A percentile compares a stretch with the other conserved stretches of the same genome.
Conservation (phyloP, 2,888 invertebrate genomes). For the Brachynemurus nebulosus region DNA sequence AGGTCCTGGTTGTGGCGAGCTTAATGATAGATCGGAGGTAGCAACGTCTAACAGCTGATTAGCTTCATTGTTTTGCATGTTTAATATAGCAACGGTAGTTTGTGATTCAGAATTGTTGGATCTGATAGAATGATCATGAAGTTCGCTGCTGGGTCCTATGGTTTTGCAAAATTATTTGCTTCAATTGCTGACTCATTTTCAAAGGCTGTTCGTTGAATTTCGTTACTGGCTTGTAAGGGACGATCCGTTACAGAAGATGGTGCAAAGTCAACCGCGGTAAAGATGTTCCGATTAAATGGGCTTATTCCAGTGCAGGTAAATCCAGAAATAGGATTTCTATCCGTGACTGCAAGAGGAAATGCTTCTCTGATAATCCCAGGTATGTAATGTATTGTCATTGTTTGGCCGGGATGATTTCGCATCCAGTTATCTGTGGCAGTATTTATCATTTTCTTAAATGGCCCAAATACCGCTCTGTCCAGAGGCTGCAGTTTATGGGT, state of each 20-base stretch:
- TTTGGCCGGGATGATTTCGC: slow-evolving; percentile 16
- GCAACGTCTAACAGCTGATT: slow-evolving; percentile 1
- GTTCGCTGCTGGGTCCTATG: not conserved
- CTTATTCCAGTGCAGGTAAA: slow-evolving; percentile 17
- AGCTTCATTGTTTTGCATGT: not conserved
- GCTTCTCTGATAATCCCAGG: slow-evolving; percentile 17
- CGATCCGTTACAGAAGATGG: slow-evolving; percentile 12
- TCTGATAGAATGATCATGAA: no score
- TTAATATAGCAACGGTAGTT: not conserved
- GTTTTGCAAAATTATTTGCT: no score
- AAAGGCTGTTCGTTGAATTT: slow-evolving; percentile 2
- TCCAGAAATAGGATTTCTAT: slow-evolving; percentile 14
- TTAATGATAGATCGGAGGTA: slow-evolving; percentile 5
- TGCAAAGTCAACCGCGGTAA: slow-evolving; percentile 12
- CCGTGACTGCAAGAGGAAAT: slow-evolving; percentile 13
- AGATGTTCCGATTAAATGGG: slow-evolving; percentile 18
- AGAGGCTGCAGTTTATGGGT: slow-evolving; percentile 26
- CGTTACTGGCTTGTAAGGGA: slow-evolving; percentile 6
- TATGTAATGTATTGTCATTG: slow-evolving; percentile 23
- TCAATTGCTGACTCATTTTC: no score
- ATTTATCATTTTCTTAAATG: slow-evolving; percentile 24
- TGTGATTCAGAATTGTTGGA: not conserved
- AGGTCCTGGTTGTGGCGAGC: slow-evolving; percentile 8
- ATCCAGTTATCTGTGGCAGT: slow-evolving; percentile 23
- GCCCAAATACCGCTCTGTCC: slow-evolving; percentile 23